phyloP scores from a whole-genome alignment of 2,888 invertebrate genomes.

The Stomorhina lunata region DNA sequence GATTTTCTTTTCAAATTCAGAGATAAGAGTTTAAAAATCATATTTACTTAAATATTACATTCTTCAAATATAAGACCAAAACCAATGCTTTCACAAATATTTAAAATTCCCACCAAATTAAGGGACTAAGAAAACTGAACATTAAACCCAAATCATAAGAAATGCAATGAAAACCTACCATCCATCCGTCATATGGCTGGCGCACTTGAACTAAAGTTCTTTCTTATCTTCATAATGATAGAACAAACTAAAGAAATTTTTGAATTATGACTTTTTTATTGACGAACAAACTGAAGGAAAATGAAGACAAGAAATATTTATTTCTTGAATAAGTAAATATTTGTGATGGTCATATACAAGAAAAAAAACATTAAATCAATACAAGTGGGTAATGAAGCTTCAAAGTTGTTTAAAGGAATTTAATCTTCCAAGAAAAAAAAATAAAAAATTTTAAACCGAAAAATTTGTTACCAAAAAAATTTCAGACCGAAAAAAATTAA shows the following conservation, averaged over 20 bases:
- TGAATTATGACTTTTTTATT: constrained; percentile 46
- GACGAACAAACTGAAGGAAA: constrained; percentile 4
- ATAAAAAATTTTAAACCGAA: too few species aligned
- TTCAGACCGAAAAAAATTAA: too few species aligned
- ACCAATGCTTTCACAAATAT: constrained; percentile 6
- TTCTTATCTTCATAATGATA: constrained; percentile 20
- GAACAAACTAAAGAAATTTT: constrained; percentile 2
- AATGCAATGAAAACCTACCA: neutral
- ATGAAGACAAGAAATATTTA: neutral
- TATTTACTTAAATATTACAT: constrained; percentile 10
- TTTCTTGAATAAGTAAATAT: constrained; percentile 6
- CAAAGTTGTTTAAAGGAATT: neutral
- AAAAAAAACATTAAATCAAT: constrained; percentile 3
- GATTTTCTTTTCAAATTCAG: neutral
- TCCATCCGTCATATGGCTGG: neutral
- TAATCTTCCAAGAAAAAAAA: neutral
- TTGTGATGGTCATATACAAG: constrained; percentile 22
- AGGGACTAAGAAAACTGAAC: neutral
- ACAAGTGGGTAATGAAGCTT: neutral
- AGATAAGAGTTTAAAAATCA: neutral
- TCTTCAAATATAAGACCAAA: neutral
- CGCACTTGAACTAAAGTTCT: neutral
- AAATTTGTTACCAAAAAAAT: too few species aligned
- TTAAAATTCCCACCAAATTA: constrained; percentile 43
- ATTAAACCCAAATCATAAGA: neutral